Evolutionary conservation across 1,140 invertebrate species (phyloP), one percentile per base, ranked within the genome.

Genomic region (Eumaeus atala): DNA sequence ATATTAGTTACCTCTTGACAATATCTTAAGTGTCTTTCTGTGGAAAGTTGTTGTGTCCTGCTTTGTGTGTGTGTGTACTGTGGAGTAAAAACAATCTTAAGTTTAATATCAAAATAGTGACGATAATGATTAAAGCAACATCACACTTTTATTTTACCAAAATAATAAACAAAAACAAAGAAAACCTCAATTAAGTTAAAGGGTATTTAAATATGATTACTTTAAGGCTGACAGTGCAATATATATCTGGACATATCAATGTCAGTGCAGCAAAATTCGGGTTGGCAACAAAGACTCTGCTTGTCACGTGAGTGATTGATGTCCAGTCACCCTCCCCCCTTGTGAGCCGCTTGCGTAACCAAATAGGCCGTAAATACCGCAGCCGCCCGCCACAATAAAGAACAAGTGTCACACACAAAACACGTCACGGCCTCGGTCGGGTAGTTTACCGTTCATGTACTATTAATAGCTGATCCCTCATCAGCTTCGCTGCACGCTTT

Each of bases 301-400:
- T 52, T 59, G 64, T 71, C 71, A 70, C 60, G 59, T 16, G 37
- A 50, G 56, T 71, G 71, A 74, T 72, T 74, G 69, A 74, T 74
- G 59, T 47, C 51, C 58, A 40, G 61, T 40, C 65, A 58, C 58
- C 56, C 40, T 54, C 53, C 55, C 62, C 56, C 64, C 63, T 67
- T 67, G 58, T 60, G 59, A 61, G 51, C 56, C 38, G 56, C 51
- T 53, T 60, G 56, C 61, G 59, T 60, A 62, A 66, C 64, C 66
- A 67, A 67, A 75, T 61, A 66, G 61, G 64, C 61, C 60, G 54
- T 71, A 67, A 70, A 71, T 69, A 67, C 62, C 62, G 51, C 59
- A 65, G 58, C 55, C 59, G 38, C 18, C 59, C 51, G 51, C 58
- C 60, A 62, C 61, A 62, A 59, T 53, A 53, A 53, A 38, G 65